phyloP scores from a whole-genome alignment of 2,888 invertebrate genomes.

The Apamea crenata region DNA sequence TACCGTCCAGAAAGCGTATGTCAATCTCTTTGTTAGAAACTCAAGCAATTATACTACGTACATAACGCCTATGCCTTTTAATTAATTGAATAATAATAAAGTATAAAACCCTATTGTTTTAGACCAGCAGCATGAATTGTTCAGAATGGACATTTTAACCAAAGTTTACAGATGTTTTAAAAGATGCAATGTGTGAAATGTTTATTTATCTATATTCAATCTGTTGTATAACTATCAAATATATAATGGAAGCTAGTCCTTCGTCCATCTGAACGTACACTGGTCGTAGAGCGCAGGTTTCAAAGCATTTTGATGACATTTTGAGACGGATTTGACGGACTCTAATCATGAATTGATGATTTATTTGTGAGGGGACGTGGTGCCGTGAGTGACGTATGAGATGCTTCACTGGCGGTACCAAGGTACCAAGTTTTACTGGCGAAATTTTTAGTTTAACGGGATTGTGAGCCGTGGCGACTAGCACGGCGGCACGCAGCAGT shows the following conservation, averaged over 20 bases:
- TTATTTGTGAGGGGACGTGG: constrained; percentile 68
- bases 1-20: constrained; percentile 70
- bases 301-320: constrained; percentile 72
- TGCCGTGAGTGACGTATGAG: constrained; percentile 71
- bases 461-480: constrained; percentile 69
- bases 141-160: constrained; percentile 56
- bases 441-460: constrained; percentile 79
- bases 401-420: constrained; percentile 74
- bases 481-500: constrained; percentile 67
- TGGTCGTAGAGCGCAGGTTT: constrained; percentile 69
- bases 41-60: constrained; percentile 69
- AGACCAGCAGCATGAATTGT: constrained; percentile 55
- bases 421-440: constrained; percentile 75
- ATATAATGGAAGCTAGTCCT: constrained; percentile 51
- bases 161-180: constrained; percentile 55
- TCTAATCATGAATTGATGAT: constrained; percentile 76
- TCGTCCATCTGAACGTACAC: constrained; percentile 54
- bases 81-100: constrained; percentile 47
- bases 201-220: constrained; percentile 61
- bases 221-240: constrained; percentile 59
- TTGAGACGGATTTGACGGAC: constrained; percentile 73
- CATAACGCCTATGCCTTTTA: constrained; percentile 63
- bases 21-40: constrained; percentile 70
- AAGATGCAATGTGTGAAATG: constrained; percentile 51
- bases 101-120: constrained; percentile 46